phyloP scores from a whole-genome alignment of 2,113 vertebrate species.

The western clawed frog (Xenopus tropicalis) region UCB_Xtro_10.0 CM004450.2:108979001-108979500 shows the following conservation, averaged over 20 bases:
- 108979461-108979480: no score
- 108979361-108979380: no score
- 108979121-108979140: constrained; percentile 14
- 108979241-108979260: constrained; percentile 12
- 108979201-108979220: constrained; percentile 31
- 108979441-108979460: no score
- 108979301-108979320: neutral
- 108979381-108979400: no score
- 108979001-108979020: neutral
- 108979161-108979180: constrained; percentile 31
- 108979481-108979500: no score
- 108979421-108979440: no score
- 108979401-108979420: no score
- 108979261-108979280: neutral
- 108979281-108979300: neutral
- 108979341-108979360: no score
- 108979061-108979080: neutral
- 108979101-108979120: constrained; percentile 34
- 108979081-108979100: neutral
- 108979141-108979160: constrained; percentile 35
- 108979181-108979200: constrained; percentile 19
- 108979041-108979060: neutral
- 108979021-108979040: neutral
- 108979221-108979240: constrained; percentile 27
- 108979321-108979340: neutral